Percentiles rank a stretch among this genome's conserved stretches.
phyloP scores from a whole-genome alignment of 2,888 invertebrate genomes.

The Lottia gigantea region DNA sequence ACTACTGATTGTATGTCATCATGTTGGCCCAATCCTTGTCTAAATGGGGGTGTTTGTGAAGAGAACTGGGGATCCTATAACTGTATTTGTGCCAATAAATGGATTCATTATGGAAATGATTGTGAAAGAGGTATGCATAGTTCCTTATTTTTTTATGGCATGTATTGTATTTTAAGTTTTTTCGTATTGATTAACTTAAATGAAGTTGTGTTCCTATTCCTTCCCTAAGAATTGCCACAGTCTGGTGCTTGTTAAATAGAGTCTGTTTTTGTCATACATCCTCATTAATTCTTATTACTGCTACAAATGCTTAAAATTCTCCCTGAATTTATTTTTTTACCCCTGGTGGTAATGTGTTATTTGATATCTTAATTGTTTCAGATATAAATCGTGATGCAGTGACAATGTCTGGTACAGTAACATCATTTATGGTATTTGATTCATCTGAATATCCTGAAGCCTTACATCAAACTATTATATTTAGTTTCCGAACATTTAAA shows the following conservation, averaged over 20 bases:
- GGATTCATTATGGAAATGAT: conserved; percentile 90
- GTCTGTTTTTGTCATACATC: too few relatives aligned
- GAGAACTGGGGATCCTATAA: conserved; percentile 88
- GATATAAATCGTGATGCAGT: conserved; percentile 91
- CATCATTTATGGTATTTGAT: conserved; percentile 76
- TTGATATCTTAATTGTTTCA: conserved; percentile 65
- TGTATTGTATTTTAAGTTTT: too few relatives aligned
- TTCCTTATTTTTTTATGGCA: neutral
- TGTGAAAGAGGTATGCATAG: conserved; percentile 86
- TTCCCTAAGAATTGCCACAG: too few relatives aligned
- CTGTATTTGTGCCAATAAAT: conserved; percentile 90
- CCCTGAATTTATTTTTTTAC: too few relatives aligned
- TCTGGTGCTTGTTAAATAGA: too few relatives aligned
- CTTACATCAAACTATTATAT: conserved; percentile 83
- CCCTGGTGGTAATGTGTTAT: neutral
- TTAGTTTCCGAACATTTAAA: conserved; percentile 90
- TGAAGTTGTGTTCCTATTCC: too few relatives aligned
- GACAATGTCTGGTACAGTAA: conserved; percentile 85
- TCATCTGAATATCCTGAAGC: conserved; percentile 75
- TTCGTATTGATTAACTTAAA: too few relatives aligned
- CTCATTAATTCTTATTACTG: too few relatives aligned
- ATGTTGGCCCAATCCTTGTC: conserved; percentile 92
- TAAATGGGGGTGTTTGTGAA: conserved; percentile 83
- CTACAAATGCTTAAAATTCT: too few relatives aligned
- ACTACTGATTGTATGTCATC: conserved; percentile 93